Evolutionary conservation across 2,797 vertebrate species (phyloP).

Genomic region (Notamacropus eugenii): DNA sequence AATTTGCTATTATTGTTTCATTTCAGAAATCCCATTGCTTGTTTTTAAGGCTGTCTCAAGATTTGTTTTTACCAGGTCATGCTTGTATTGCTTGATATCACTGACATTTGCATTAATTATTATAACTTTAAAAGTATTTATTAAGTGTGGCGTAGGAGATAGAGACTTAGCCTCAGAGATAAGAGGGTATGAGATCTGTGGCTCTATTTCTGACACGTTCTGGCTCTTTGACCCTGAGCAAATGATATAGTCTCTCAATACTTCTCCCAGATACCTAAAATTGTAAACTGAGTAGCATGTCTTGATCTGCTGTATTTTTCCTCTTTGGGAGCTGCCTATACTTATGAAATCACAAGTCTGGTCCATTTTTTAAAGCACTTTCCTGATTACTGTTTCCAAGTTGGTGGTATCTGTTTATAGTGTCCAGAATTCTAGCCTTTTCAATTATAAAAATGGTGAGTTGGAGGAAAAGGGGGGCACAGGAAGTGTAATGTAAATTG

Average conservation of each 20-base stretch:
- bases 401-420: not conserved
- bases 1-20: not conserved
- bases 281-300: not conserved
- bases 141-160: not conserved
- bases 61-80: not conserved
- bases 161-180: not conserved
- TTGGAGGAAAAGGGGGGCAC: too few relatives aligned
- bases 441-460: not conserved
- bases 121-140: not conserved
- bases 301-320: not conserved
- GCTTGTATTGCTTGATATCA: conserved; percentile 5
- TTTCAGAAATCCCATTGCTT: not conserved
- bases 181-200: not conserved
- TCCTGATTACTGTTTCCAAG: not conserved
- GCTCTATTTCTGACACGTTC: not conserved
- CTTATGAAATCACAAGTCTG: not conserved
- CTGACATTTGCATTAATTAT: not conserved
- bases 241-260: not conserved
- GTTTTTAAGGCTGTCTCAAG: not conserved
- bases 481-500: not conserved
- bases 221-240: not conserved
- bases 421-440: not conserved
- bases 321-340: not conserved
- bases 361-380: not conserved
- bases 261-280: not conserved